A percentile compares a stretch with the other conserved stretches of the same genome.
Conservation (phyloP, 2,888 invertebrate genomes). For the Melinaea marsaeus region DNA sequence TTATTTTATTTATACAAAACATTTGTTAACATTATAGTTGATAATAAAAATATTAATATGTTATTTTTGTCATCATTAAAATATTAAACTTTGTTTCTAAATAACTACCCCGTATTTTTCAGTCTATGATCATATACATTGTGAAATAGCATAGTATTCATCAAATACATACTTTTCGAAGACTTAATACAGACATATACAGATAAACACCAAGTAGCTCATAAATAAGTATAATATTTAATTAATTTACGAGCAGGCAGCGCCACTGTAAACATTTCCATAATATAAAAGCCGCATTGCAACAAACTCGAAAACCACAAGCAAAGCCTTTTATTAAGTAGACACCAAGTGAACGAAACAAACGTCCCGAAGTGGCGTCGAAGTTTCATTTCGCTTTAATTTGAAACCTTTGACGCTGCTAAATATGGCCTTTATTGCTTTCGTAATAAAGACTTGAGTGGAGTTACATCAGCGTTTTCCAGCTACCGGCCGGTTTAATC, state of each 20-base stretch:
- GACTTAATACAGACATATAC: background rate
- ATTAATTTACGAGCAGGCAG: slow-evolving; percentile 3
- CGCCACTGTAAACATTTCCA: background rate
- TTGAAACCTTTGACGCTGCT: slow-evolving; percentile 60
- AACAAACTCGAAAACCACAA: slow-evolving; percentile 24
- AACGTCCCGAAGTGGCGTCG: slow-evolving; percentile 51
- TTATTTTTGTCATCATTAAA: too few relatives aligned
- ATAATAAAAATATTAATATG: too few relatives aligned
- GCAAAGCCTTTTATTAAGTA: slow-evolving; percentile 47
- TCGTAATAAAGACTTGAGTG: slow-evolving; percentile 66
- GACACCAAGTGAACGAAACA: slow-evolving; percentile 51
- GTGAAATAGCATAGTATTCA: background rate
- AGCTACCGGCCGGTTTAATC: slow-evolving; percentile 32
- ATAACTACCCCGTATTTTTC: too few relatives aligned
- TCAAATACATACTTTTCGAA: background rate
- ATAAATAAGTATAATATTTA: slow-evolving; percentile 4
- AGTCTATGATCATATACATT: background rate
- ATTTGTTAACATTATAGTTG: too few relatives aligned
- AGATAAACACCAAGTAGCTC: background rate
- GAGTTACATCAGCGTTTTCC: slow-evolving; percentile 36
- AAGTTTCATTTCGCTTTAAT: slow-evolving; percentile 69
- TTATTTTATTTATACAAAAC: too few relatives aligned
- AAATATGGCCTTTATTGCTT: slow-evolving; percentile 71
- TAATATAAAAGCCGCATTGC: slow-evolving; percentile 26
- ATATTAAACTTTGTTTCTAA: too few relatives aligned